Evolutionary conservation across 2,113 vertebrate species (phyloP), one percentile per base, ranked within the genome.

Genomic region (Abramis brama): DNA sequence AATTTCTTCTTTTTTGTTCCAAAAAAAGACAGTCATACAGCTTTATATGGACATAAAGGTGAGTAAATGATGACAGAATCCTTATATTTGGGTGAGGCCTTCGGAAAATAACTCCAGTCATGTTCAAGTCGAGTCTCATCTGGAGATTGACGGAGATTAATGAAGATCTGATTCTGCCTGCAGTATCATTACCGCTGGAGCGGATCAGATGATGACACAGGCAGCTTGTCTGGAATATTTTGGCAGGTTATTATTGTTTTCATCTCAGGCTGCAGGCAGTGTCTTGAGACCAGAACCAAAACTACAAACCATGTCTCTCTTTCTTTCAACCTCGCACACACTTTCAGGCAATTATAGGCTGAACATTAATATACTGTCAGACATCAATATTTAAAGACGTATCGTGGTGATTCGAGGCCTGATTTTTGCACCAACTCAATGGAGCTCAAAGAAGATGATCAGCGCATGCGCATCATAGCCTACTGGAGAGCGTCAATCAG

Each of bases 201-300:
- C 50, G 0, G 75, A 57, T 21, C 75, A 30, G 50, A 30, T 57
- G 47, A 78, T 23, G 23, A 57, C 30, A 55, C 50, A 36, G 30
- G 2, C 50, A 23, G 75, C 75, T 78, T 55, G 25, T 78, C 45
- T 52, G 2, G 47, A 57, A 55, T 52, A 78, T 78, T 76, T 55
- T 78, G 75, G 50, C 50, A 78, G 75, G 75, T 78, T 78, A 57
- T 78, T 57, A 78, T 57, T 36, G 75, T 78, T 78, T 78, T 78
- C 75, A 23, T 43, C 71, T 71, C 68, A 43, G 68, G 33, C 68
- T 74, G 39, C 11, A 47, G n/a, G 13, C 12, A 75, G 3, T 1
- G 11, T 27, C 71, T 75, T 47, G 43, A 47, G 43, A 47, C 39
- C 71, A 50, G 2, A 50, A 75, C 6, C 71, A 75, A 47, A 7